Percentiles rank a stretch among this genome's conserved stretches.
These are phyloP conservation scores for Xenentodon cancila DNA, from an alignment of 2,797 vertebrate species.

Conservation along the genomic window DNA sequence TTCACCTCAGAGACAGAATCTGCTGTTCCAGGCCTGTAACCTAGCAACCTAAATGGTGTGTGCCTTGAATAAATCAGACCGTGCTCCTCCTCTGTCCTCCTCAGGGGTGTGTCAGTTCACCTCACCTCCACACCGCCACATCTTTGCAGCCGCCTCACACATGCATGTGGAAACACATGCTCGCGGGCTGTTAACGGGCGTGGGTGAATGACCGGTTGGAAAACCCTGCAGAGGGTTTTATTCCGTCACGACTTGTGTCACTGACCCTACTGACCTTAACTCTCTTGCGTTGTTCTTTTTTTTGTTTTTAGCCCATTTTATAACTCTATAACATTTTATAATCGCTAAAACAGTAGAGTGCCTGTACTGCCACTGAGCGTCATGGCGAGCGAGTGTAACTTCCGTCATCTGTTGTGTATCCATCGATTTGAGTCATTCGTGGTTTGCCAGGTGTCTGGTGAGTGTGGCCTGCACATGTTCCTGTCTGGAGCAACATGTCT, in stretches of 20 bases:
- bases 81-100: slow-evolving; percentile 46
- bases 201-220: background rate
- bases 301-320: no score
- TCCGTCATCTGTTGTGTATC: slow-evolving; percentile 36
- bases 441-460: slow-evolving; percentile 51
- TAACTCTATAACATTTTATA: no score
- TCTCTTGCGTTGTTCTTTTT: slow-evolving; percentile 14
- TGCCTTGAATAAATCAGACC: slow-evolving; percentile 67
- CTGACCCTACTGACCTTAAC: slow-evolving; percentile 16
- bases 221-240: slow-evolving; percentile 12
- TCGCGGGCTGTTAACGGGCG: slow-evolving; percentile 5
- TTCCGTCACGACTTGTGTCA: slow-evolving; percentile 14
- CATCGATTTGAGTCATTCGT: slow-evolving; percentile 30
- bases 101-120: slow-evolving; percentile 50
- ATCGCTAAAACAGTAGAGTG: slow-evolving; percentile 5
- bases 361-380: background rate
- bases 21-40: slow-evolving; percentile 65
- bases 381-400: background rate
- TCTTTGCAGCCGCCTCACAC: slow-evolving; percentile 20
- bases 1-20: slow-evolving; percentile 55
- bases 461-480: slow-evolving; percentile 52
- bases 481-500: slow-evolving; percentile 57
- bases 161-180: slow-evolving; percentile 18
- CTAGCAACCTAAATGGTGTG: slow-evolving; percentile 75
- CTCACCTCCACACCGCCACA: slow-evolving; percentile 35